Evolutionary conservation across 2,797 vertebrate genomes (phyloP).

Genomic region (Dryobates pubescens): DNA sequence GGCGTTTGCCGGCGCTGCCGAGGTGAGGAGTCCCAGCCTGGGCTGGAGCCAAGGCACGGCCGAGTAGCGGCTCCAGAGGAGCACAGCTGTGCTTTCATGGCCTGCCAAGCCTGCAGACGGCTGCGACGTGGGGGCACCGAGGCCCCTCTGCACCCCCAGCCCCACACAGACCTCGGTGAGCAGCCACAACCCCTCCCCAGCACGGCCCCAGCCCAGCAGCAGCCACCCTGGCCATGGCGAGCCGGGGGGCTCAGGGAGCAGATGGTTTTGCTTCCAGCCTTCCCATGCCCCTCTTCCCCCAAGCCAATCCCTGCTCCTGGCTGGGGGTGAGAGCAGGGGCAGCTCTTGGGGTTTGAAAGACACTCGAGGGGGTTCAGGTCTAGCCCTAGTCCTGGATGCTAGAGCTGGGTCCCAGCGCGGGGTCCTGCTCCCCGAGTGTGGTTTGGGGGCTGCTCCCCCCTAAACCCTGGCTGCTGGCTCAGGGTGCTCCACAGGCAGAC

Average conservation of each 20-base stretch:
- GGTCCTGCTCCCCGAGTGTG: fast-evolving
- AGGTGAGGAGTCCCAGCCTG: background rate
- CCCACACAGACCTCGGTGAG: fast-evolving
- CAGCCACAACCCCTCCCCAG: fast-evolving
- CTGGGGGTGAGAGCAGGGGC: fast-evolving
- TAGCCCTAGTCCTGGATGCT: fast-evolving
- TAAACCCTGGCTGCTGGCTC: fast-evolving
- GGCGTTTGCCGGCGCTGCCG: background rate
- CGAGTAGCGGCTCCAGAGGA: background rate
- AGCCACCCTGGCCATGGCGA: fast-evolving
- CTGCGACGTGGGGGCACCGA: background rate
- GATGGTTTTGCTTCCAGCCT: background rate
- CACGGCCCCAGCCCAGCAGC: background rate
- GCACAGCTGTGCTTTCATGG: background rate
- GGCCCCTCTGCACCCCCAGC: background rate
- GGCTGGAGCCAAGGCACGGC: background rate
- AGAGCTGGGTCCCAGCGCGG: background rate
- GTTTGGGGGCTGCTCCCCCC: fast-evolving
- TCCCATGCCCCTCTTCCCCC: background rate
- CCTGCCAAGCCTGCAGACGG: background rate
- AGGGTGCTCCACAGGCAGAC: fast-evolving
- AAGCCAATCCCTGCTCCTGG: background rate
- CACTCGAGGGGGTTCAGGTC: fast-evolving
- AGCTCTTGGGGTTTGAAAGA: background rate
- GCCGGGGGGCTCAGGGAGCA: fast-evolving